phyloP scores from a whole-genome alignment of 2,113 vertebrate genomes.

The Vanacampus margaritifer region DNA sequence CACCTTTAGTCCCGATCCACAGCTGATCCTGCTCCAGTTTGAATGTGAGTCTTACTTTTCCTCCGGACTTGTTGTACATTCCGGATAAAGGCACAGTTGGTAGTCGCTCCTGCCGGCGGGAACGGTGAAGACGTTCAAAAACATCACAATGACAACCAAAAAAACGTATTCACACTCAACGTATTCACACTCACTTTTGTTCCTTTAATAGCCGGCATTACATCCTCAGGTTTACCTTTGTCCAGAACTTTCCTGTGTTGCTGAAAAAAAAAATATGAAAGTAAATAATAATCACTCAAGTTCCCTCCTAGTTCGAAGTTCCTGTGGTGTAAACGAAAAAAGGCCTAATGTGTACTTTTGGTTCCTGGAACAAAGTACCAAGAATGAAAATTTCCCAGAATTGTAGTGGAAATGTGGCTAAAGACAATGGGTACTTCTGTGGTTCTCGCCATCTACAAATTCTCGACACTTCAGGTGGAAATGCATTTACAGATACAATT shows the following conservation, averaged over 20 bases:
- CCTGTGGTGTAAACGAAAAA: no score
- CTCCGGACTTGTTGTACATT: conserved; percentile 98
- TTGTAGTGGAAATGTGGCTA: no score
- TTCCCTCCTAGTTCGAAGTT: background rate
- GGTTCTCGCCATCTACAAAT: background rate
- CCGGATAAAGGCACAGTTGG: conserved; percentile 94
- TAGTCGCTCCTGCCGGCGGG: conserved; percentile 83
- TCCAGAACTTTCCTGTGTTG: conserved; percentile 99
- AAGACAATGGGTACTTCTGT: no score
- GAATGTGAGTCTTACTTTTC: conserved; percentile 95
- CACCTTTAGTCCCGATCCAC: conserved; percentile 99
- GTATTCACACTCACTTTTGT: conserved; percentile 85
- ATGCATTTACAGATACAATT: no score
- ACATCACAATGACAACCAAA: background rate
- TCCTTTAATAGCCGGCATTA: conserved; percentile 93
- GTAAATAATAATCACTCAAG: background rate
- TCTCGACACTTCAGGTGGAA: no score
- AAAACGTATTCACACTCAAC: conserved; percentile 9
- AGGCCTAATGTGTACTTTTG: no score
- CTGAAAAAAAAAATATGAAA: conserved; percentile 64
- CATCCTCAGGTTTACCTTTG: conserved; percentile 97
- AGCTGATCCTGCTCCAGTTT: conserved; percentile 99
- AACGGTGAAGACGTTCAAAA: conserved; percentile 11
- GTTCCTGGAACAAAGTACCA: no score
- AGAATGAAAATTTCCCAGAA: no score